These are phyloP conservation scores for Blennius ocellaris DNA, from an alignment of 2,113 vertebrate genomes.

Conservation along the genomic window DNA sequence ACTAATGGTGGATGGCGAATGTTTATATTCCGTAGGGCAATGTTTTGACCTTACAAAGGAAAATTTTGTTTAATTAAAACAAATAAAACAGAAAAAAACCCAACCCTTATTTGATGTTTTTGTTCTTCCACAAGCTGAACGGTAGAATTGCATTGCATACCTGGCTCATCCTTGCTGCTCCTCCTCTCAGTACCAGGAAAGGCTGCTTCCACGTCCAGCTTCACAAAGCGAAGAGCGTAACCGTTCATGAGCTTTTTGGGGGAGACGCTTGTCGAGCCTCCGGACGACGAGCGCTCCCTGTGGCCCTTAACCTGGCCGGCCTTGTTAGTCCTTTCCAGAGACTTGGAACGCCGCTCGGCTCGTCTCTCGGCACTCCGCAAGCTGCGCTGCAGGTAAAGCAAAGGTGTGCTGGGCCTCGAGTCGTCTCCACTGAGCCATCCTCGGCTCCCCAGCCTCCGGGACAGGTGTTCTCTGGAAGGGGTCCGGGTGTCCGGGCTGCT, in stretches of 20 bases:
- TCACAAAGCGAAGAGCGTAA: conserved; percentile 78
- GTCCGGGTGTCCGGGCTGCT: conserved; percentile 62
- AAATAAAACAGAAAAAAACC: no score
- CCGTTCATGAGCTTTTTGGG: conserved; percentile 83
- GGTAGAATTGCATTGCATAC: conserved; percentile 63
- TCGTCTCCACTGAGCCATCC: conserved; percentile 70
- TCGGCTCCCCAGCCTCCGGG: conserved; percentile 62
- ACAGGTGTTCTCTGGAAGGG: conserved; percentile 66
- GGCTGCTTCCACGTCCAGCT: conserved; percentile 75
- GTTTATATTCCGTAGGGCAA: no score
- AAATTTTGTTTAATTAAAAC: no score
- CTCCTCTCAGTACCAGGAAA: conserved; percentile 72
- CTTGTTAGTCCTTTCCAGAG: conserved; percentile 83
- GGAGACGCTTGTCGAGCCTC: conserved; percentile 70
- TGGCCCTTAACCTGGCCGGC: conserved; percentile 76
- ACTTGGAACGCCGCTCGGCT: conserved; percentile 82
- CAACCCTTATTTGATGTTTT: no score
- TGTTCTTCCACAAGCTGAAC: not conserved
- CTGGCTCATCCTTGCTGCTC: conserved; percentile 79
- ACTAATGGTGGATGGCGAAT: not conserved
- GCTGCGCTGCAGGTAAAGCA: conserved; percentile 67
- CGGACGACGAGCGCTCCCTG: conserved; percentile 77
- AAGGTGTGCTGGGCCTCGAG: conserved; percentile 67
- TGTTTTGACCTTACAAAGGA: no score
- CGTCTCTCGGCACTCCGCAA: conserved; percentile 63